A percentile compares a stretch with the other conserved stretches of the same genome.
Conservation (phyloP, 2,888 invertebrate species). For the Charanyca ferruginea region DNA sequence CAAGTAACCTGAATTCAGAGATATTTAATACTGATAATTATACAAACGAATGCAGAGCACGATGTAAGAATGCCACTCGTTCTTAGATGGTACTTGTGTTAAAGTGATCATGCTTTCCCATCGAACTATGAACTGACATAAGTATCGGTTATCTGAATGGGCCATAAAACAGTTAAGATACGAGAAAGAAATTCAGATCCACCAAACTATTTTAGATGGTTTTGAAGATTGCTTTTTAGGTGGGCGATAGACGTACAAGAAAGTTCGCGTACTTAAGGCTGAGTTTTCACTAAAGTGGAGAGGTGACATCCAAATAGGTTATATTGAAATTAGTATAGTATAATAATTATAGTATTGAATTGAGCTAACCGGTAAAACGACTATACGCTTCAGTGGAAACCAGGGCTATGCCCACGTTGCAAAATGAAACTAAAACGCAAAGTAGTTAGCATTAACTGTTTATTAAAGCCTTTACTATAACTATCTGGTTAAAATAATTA, state of each 20-base stretch:
- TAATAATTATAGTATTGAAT: no score
- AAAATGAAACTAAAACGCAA: conserved; percentile 1
- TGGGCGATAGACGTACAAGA: no score
- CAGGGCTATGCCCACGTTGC: no score
- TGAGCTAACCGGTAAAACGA: no score
- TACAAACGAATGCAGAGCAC: conserved; percentile 42
- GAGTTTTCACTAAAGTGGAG: no score
- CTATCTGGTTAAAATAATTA: conserved; percentile 11
- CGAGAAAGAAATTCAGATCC: conserved; percentile 18
- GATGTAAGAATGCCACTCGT: conserved; percentile 32
- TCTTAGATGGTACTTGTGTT: conserved; percentile 20
- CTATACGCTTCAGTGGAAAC: no score
- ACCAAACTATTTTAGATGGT: conserved; percentile 30
- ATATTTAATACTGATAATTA: conserved; percentile 57
- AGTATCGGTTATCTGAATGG: conserved; percentile 35
- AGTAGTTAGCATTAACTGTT: not conserved
- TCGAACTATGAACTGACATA: conserved; percentile 13
- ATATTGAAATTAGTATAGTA: no score
- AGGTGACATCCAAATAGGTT: no score
- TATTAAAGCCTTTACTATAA: conserved; percentile 1
- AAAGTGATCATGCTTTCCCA: conserved; percentile 31
- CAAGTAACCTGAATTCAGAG: conserved; percentile 53
- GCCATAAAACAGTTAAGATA: conserved; percentile 45
- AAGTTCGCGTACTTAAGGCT: no score
- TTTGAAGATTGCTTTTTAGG: conserved; percentile 16